Percentiles rank a stretch among this genome's conserved stretches.
These are phyloP conservation scores for Emys orbicularis DNA, from an alignment of 2,797 vertebrate species.

Conservation along the genomic window DNA sequence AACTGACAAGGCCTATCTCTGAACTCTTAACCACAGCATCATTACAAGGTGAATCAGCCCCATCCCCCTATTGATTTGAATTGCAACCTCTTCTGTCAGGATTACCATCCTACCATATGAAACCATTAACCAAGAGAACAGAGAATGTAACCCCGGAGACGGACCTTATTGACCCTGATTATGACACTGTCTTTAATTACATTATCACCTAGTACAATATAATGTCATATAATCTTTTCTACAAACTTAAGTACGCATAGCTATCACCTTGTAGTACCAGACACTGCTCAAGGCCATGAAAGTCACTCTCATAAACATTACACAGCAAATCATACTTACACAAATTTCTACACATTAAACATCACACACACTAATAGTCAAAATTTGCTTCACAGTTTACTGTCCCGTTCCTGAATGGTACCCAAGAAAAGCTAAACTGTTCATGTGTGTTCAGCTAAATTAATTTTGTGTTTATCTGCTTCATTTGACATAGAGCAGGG, in stretches of 20 bases:
- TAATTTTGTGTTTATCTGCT: not conserved
- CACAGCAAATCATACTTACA: not conserved
- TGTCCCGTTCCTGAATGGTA: not conserved
- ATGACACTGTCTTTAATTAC: not conserved
- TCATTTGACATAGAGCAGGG: not conserved
- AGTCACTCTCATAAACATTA: not conserved
- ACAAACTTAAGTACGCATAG: not conserved
- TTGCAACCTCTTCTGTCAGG: not conserved
- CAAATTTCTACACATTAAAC: not conserved
- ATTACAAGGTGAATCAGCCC: not conserved
- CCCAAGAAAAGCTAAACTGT: not conserved
- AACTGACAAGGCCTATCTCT: not conserved
- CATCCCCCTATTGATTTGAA: not conserved
- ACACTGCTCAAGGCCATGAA: not conserved
- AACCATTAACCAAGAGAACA: not conserved
- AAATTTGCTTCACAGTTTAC: not conserved
- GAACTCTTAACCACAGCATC: not conserved
- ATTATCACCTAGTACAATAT: not conserved
- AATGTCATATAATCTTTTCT: not conserved
- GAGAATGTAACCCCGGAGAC: not conserved
- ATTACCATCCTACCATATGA: not conserved
- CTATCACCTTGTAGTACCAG: not conserved
- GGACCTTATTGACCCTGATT: not conserved
- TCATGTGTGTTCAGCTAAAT: not conserved
- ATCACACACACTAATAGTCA: not conserved